A percentile compares a stretch with the other conserved stretches of the same genome.
phyloP scores from a whole-genome alignment of 2,113 vertebrate species.

The Connochaetes taurinus region DNA sequence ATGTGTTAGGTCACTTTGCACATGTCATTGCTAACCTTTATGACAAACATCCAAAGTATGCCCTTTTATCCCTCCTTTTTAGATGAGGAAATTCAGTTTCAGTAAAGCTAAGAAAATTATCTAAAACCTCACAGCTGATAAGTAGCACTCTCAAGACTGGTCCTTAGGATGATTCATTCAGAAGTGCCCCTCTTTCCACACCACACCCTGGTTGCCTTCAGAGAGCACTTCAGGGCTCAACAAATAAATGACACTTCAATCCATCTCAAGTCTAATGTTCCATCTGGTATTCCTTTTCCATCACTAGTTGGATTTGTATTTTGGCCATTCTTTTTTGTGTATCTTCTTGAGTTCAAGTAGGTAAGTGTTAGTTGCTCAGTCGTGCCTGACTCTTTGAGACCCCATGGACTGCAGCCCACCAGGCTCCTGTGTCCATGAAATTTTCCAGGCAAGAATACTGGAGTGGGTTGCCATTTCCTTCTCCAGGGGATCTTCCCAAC shows the following conservation, averaged over 20 bases:
- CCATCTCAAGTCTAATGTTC: not conserved
- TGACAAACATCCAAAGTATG: not conserved
- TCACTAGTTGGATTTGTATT: not conserved
- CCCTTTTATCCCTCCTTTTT: not conserved
- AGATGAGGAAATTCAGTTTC: slow-evolving; percentile 8
- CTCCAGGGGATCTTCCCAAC: not conserved
- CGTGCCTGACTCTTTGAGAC: not conserved
- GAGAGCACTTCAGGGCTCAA: not conserved
- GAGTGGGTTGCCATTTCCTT: not conserved
- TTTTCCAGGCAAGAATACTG: not conserved
- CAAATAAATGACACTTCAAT: slow-evolving; percentile 6
- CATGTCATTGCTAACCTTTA: not conserved
- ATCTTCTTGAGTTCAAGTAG: not conserved
- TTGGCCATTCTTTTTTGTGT: not conserved
- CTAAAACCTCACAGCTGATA: not conserved
- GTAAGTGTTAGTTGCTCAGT: not conserved
- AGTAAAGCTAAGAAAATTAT: slow-evolving; percentile 15
- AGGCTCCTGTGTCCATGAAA: not conserved
- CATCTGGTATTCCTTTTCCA: not conserved
- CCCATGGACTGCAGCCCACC: not conserved
- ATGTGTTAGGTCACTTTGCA: not conserved
- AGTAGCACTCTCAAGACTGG: not conserved
- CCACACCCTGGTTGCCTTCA: not conserved
- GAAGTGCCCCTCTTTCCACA: not conserved
- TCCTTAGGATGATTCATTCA: not conserved